A percentile compares a stretch with the other conserved stretches of the same genome.
These are phyloP conservation scores for Saturnia pavonia DNA, from an alignment of 2,888 invertebrate species.

Conservation along the genomic window DNA sequence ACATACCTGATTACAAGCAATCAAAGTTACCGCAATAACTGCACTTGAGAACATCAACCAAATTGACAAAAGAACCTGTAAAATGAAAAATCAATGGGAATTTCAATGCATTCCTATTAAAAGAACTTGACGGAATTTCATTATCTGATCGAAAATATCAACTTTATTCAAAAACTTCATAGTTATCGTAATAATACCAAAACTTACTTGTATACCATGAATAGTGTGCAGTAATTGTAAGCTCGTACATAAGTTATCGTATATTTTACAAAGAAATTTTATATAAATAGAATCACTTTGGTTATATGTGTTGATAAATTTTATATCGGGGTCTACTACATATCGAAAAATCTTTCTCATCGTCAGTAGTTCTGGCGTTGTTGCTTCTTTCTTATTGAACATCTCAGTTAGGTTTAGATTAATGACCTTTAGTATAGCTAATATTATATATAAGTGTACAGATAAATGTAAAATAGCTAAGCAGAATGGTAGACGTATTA, in stretches of 20 bases:
- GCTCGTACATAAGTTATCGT: slow-evolving; percentile 51
- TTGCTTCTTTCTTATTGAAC: background rate
- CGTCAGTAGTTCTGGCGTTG: background rate
- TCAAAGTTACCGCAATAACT: slow-evolving; percentile 50
- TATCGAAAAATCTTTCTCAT: background rate
- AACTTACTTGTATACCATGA: slow-evolving; percentile 32
- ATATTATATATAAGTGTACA: slow-evolving; percentile 47
- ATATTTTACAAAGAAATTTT: slow-evolving; percentile 50
- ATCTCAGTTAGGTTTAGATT: slow-evolving; percentile 8
- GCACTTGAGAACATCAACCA: slow-evolving; percentile 62
- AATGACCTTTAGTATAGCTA: slow-evolving; percentile 45
- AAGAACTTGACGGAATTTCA: background rate
- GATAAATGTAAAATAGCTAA: slow-evolving; percentile 48
- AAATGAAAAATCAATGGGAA: background rate
- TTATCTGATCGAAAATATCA: background rate
- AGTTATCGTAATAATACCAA: background rate
- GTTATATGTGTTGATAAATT: background rate
- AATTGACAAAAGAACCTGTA: slow-evolving; percentile 35
- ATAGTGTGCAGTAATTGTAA: slow-evolving; percentile 51
- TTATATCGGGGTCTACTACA: slow-evolving; percentile 3
- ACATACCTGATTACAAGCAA: slow-evolving; percentile 44
- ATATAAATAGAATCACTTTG: background rate
- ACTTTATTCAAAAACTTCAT: background rate
- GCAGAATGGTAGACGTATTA: slow-evolving; percentile 47
- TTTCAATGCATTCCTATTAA: background rate